Evolutionary conservation across 2,888 invertebrate genomes (phyloP).

Genomic region (Mythimna vitellina): DNA sequence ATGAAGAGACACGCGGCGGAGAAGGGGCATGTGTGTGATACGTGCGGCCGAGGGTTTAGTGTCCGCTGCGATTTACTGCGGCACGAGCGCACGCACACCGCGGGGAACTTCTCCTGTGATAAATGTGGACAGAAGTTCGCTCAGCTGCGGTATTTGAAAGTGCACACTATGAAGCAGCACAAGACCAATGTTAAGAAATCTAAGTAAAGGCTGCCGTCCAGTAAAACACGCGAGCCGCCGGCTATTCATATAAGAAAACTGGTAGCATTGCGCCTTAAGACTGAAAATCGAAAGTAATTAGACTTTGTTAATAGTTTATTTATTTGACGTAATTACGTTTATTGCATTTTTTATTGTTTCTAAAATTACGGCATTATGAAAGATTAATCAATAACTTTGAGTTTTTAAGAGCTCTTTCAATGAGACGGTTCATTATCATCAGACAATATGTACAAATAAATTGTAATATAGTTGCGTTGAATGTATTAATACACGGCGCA

Average conservation of each 20-base stretch:
- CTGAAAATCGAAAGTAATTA: not conserved
- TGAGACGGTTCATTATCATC: no score
- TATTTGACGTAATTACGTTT: not conserved
- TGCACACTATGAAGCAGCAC: slow-evolving; percentile 83
- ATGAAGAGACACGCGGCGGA: slow-evolving; percentile 81
- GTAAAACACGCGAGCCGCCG: not conserved
- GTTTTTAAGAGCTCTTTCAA: no score
- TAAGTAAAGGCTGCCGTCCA: not conserved
- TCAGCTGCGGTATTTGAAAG: slow-evolving; percentile 88
- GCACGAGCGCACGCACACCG: slow-evolving; percentile 87
- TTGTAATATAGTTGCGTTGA: no score
- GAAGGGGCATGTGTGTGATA: slow-evolving; percentile 80
- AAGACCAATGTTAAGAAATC: slow-evolving; percentile 12
- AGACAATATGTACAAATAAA: no score
- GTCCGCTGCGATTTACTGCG: slow-evolving; percentile 86
- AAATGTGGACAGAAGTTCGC: slow-evolving; percentile 86
- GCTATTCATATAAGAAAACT: not conserved
- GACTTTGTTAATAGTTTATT: not conserved
- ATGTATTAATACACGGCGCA: no score
- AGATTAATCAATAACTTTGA: no score
- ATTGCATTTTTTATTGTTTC: not conserved
- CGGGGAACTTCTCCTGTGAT: slow-evolving; percentile 81
- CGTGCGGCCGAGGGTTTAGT: slow-evolving; percentile 87
- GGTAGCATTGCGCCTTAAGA: not conserved
- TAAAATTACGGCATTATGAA: not conserved